Percentiles rank a stretch among this genome's conserved stretches.
Conservation (phyloP, 2,113 vertebrate genomes). For the Engraulis encrasicolus region DNA sequence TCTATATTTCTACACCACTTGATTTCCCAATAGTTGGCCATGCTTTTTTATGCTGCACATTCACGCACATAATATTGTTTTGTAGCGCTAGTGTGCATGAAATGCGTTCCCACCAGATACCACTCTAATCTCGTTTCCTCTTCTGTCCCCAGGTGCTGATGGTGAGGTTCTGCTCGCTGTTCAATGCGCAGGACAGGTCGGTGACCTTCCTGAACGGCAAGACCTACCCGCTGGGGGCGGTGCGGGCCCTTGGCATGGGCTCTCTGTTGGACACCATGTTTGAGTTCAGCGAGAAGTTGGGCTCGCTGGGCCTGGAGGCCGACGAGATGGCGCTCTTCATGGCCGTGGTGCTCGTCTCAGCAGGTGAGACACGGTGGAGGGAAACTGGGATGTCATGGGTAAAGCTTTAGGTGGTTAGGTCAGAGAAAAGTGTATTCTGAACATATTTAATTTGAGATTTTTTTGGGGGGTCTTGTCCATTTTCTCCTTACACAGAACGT, state of each 20-base stretch:
- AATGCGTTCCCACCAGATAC: background rate
- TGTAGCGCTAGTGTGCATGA: too few relatives aligned
- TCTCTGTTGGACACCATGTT: slow-evolving; percentile 77
- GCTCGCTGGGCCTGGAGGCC: slow-evolving; percentile 71
- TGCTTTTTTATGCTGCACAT: too few relatives aligned
- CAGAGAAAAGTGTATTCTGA: too few relatives aligned
- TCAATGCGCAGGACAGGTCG: slow-evolving; percentile 71
- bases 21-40: too few relatives aligned
- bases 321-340: slow-evolving; percentile 83
- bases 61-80: too few relatives aligned
- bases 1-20: too few relatives aligned
- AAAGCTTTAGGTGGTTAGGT: background rate
- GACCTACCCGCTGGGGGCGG: slow-evolving; percentile 70
- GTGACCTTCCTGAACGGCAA: slow-evolving; percentile 79
- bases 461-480: too few relatives aligned
- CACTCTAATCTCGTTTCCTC: background rate
- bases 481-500: too few relatives aligned
- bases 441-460: too few relatives aligned
- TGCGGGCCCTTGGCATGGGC: slow-evolving; percentile 75
- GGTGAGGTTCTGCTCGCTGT: slow-evolving; percentile 80
- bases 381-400: too few relatives aligned
- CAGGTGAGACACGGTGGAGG: slow-evolving; percentile 68
- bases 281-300: slow-evolving; percentile 79
- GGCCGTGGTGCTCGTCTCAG: slow-evolving; percentile 81
- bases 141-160: slow-evolving; percentile 75